Base-by-base conservation (phyloP, 30 jellyfish, hydroid and myxozoan genomes). In the Aurelia sp. region DNA sequence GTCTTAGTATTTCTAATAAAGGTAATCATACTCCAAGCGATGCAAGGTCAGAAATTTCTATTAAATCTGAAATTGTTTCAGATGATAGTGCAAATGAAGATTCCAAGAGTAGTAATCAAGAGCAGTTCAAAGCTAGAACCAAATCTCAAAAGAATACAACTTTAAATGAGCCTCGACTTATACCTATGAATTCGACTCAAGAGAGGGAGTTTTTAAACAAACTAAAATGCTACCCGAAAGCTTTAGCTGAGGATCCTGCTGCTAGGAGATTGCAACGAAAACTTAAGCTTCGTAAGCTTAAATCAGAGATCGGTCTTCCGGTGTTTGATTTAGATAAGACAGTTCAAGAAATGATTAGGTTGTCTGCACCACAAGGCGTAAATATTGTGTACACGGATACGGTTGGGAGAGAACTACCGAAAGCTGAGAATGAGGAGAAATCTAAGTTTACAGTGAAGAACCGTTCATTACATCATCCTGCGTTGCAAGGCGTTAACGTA, bases 381-480 rank as follows among this genome's bases (percentile, higher is more conserved):
- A 63, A 78, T 3, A 51, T 69, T 20, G 31, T 59, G 8, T 70
- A 77, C 41, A 78, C 85, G 4, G 91, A 79, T 40, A 64, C 57
- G 31, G 18, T 67, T 0, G 96, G 89, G 13, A 48, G 90, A 22
- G 90, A 88, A 60, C 47, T 88, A 20, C 76, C 96, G 3, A 60
- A 21, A 22, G n/a, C 91, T 13, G 80, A 53, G 13, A 31, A 13
- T 16, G 88, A 90, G 69, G 86, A 50, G 33, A 13, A 20, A 19
- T 21, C 52, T 3, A 67, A 63, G 57, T 15, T 11, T 15, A 64
- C 33, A 52, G 30, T 5, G 4, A 53, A 59, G 48, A 40, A 47
- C 18, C 62, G 72, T 17, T 78, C 96, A 24, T 20, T 76, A 76
- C 94, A 87, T 68, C 99, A 96, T 78, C 99, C 99, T 19, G 99